A percentile compares a stretch with the other conserved stretches of the same genome.
Evolutionary conservation across 2,888 invertebrate species (phyloP).

Genomic region (Parnassius mnemosyne): DNA sequence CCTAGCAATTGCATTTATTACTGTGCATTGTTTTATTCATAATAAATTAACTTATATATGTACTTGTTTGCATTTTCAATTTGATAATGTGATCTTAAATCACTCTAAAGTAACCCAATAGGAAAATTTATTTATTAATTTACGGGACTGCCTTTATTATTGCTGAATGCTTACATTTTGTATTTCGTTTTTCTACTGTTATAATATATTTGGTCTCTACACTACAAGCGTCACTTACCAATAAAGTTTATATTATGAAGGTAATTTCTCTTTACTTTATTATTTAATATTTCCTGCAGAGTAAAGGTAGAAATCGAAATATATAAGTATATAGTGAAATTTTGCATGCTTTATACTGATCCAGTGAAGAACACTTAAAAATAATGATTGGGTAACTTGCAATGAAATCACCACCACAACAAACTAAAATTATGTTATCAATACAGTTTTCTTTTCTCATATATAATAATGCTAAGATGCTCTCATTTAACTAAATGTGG

Average conservation of each 20-base stretch:
- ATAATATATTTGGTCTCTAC: constrained; percentile 1
- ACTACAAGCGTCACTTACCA: constrained; percentile 13
- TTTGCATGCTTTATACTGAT: no score
- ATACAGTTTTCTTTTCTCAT: no score
- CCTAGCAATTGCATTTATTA: constrained; percentile 75
- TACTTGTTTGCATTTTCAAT: constrained; percentile 35
- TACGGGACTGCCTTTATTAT: constrained; percentile 23
- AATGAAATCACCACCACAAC: neutral
- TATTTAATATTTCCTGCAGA: no score
- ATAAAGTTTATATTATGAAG: constrained; percentile 5
- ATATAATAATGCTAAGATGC: no score
- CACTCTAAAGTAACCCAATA: constrained; percentile 2
- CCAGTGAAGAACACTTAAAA: neutral
- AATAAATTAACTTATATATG: constrained; percentile 71
- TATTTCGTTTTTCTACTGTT: constrained; percentile 9
- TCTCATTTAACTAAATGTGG: no score
- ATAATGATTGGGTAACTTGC: neutral
- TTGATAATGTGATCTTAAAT: constrained; percentile 7
- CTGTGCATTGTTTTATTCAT: constrained; percentile 76
- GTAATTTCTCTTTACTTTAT: no score
- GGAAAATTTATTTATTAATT: constrained; percentile 4
- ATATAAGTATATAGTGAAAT: no score
- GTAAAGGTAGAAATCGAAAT: no score
- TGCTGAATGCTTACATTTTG: constrained; percentile 26
- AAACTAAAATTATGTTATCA: neutral